Percentiles rank a stretch among this genome's conserved stretches.
Conservation (phyloP, 2,113 vertebrate species). For the Atherinomorus stipes region DNA sequence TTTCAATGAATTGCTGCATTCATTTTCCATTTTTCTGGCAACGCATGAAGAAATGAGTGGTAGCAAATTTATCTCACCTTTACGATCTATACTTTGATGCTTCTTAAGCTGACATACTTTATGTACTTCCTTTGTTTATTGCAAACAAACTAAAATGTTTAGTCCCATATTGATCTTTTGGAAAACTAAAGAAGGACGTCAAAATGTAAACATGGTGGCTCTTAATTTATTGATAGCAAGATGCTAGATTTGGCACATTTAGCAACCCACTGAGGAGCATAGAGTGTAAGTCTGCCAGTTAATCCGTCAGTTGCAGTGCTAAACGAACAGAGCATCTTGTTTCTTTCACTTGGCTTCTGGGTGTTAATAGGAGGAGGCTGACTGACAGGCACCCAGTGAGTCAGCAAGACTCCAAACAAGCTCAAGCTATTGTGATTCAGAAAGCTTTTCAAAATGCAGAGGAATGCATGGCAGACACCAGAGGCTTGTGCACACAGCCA, state of each 20-base stretch:
- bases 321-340: slow-evolving; percentile 47
- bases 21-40: too few species aligned
- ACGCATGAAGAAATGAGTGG: too few species aligned
- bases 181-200: background rate
- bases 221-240: background rate
- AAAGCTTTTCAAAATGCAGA: slow-evolving; percentile 27
- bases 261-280: background rate
- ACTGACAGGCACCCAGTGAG: slow-evolving; percentile 55
- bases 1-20: too few species aligned
- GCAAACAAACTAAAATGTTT: background rate
- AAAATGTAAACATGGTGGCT: slow-evolving; percentile 1
- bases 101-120: too few species aligned
- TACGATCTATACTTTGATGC: too few species aligned
- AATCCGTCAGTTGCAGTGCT: slow-evolving; percentile 26
- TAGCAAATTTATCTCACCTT: too few species aligned
- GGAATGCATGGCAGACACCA: slow-evolving; percentile 14
- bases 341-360: slow-evolving; percentile 50
- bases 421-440: slow-evolving; percentile 56
- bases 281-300: slow-evolving; percentile 9
- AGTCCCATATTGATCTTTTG: background rate
- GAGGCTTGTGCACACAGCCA: background rate
- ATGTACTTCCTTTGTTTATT: background rate
- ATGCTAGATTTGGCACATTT: slow-evolving; percentile 21
- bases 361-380: slow-evolving; percentile 60
- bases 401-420: slow-evolving; percentile 61